Base-by-base conservation (phyloP, 2,113 vertebrate genomes). In the Corythoichthys intestinalis region DNA sequence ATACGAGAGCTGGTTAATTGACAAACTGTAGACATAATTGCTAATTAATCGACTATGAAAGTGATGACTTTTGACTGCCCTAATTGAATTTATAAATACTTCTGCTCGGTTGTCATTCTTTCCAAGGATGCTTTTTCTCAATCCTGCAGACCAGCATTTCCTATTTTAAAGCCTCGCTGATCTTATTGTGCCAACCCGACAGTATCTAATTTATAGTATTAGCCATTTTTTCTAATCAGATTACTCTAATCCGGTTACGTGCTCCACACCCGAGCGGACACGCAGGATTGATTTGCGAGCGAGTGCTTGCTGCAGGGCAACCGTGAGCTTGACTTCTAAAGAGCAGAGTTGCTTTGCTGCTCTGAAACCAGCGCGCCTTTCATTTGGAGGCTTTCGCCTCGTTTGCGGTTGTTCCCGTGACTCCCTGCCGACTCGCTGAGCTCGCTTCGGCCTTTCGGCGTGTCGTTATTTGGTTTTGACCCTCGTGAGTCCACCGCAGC, bases 331-430 rank as follows among this genome's bases (percentile, higher is more conserved):
- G 74, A 70, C 74, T 62, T 74, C 74, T 68, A 71, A 59, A 88
- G 75, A 77, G 56, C 72, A 78, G 77, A 82, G 83, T 82, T 80
- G 82, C 81, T 74, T 83, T 77, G 71, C 80, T 67, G 83, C 84
- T 84, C 2, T 4, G 3, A 44, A 44, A 74, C 74, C 71, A 90
- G 84, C 80, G 59, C 73, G 50, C 39, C 83, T 84, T 89, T 86
- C 67, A 85, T 88, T 88, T 84, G 87, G n/a, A n/a, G n/a, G n/a
- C n/a, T n/a, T n/a, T n/a, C n/a, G n/a, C n/a, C n/a, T n/a, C n/a
- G n/a, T n/a, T n/a, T n/a, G 87, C 79, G 85, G 67, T 86, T 82
- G 75, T 57, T 80, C 85, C 82, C 79, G 73, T 2, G 76, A 81
- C 84, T 77, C 72, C 86, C 80, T 75, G 73, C 81, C 60, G 74